phyloP scores from a whole-genome alignment of 1,140 invertebrate species.

The Drepana arcuata region DNA sequence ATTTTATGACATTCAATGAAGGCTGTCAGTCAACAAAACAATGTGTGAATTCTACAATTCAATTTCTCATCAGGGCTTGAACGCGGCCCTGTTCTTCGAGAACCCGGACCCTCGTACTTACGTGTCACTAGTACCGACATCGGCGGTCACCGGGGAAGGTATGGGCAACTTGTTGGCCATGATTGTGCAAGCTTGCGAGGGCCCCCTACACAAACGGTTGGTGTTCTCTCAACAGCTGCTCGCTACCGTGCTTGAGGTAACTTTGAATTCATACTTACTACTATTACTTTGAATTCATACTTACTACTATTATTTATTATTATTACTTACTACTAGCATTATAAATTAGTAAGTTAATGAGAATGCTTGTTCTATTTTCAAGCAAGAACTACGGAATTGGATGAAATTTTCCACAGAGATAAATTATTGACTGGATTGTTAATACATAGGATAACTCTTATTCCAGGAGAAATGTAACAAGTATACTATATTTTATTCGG shows the following conservation, averaged over 20 bases:
- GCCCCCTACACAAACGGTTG: slow-evolving; percentile 89
- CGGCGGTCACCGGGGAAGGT: slow-evolving; percentile 96
- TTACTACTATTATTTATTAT: not conserved
- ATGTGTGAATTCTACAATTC: no score
- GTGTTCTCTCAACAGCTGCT: slow-evolving; percentile 95
- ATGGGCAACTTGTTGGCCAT: slow-evolving; percentile 98
- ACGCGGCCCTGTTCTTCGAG: slow-evolving; percentile 95
- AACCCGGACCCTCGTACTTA: slow-evolving; percentile 95
- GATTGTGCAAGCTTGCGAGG: slow-evolving; percentile 94
- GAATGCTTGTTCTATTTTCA: no score
- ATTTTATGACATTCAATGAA: no score
- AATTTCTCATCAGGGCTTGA: slow-evolving; percentile 91
- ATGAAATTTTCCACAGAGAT: no score
- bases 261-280: slow-evolving; percentile 1
- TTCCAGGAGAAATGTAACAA: no score
- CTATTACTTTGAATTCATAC: slow-evolving; percentile 1
- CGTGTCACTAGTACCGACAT: slow-evolving; percentile 97
- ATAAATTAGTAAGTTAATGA: no score
- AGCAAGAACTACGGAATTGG: no score
- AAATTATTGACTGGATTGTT: no score
- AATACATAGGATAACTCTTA: no score
- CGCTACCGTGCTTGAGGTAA: slow-evolving; percentile 94
- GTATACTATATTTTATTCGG: no score
- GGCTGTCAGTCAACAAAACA: no score
- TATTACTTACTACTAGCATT: slow-evolving; percentile 1